Conservation (phyloP, 2,113 vertebrate genomes). For the Phalacrocorax aristotelis region DNA sequence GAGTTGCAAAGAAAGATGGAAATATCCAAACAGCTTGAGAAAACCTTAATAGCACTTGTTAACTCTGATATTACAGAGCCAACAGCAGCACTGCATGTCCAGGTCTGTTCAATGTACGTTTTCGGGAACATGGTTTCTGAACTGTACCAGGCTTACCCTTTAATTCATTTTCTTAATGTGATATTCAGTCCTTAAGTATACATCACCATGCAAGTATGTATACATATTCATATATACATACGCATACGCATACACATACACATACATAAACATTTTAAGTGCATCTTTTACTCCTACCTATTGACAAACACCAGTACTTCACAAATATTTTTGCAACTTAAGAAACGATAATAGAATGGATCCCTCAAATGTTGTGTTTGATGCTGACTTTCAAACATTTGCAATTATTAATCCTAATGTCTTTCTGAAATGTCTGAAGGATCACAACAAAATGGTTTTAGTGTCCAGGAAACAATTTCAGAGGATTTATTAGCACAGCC, state of each 20-base stretch:
- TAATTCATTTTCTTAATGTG: neutral
- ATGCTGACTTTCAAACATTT: neutral
- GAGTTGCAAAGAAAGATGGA: neutral
- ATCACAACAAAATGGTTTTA: neutral
- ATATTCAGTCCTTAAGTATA: neutral
- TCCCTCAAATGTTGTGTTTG: neutral
- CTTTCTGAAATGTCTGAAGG: neutral
- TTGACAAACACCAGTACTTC: neutral
- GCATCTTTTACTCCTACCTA: neutral
- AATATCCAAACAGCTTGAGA: neutral
- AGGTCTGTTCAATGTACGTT: neutral
- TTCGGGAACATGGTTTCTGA: neutral
- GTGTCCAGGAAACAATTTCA: neutral
- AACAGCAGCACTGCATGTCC: neutral
- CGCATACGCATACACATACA: no score
- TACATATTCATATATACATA: neutral
- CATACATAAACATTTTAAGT: neutral
- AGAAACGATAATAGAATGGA: neutral
- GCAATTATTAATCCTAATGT: neutral
- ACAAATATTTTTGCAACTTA: neutral
- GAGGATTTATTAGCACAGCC: neutral
- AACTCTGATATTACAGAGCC: neutral
- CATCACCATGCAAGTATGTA: neutral
- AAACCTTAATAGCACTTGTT: neutral
- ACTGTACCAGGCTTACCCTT: neutral